Evolutionary conservation across 2,797 vertebrate genomes (phyloP).

Genomic region (Chelon labrosus): DNA sequence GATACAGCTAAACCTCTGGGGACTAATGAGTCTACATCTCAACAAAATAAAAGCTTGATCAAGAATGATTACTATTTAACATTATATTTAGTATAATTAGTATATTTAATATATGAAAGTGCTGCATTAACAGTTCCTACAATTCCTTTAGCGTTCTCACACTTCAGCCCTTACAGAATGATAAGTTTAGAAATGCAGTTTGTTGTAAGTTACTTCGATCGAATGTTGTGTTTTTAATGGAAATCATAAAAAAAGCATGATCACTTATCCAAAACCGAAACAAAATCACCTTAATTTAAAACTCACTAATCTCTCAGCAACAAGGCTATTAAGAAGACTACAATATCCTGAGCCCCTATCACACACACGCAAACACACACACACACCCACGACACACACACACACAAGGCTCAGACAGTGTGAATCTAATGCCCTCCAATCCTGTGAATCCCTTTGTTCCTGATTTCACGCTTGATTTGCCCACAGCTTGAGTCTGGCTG

Average conservation of each 20-base stretch:
- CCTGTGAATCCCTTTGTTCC: slow-evolving; percentile 85
- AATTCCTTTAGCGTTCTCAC: neutral
- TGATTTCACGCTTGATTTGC: slow-evolving; percentile 84
- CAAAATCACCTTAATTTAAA: slow-evolving; percentile 67
- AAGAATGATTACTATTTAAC: neutral
- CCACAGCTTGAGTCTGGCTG: slow-evolving; percentile 83
- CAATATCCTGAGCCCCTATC: slow-evolving; percentile 66
- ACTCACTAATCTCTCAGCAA: slow-evolving; percentile 71
- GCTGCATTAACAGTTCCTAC: neutral
- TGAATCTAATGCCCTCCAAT: slow-evolving; percentile 83
- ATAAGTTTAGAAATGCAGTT: neutral
- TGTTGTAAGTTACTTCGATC: neutral
- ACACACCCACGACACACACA: too few species aligned
- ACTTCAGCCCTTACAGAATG: neutral
- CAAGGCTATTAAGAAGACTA: slow-evolving; percentile 75
- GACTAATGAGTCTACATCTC: neutral
- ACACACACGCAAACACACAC: slow-evolving; percentile 41
- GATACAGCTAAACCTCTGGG: neutral
- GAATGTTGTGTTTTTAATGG: slow-evolving; percentile 24
- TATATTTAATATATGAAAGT: neutral
- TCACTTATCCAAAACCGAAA: slow-evolving; percentile 50
- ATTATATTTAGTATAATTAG: neutral
- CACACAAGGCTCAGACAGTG: slow-evolving; percentile 74
- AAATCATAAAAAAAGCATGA: slow-evolving; percentile 41
- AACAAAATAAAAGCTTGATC: neutral